A percentile compares a stretch with the other conserved stretches of the same genome.
Evolutionary conservation across 2,797 vertebrate species (phyloP).

Genomic region (Euthynnus affinis): DNA sequence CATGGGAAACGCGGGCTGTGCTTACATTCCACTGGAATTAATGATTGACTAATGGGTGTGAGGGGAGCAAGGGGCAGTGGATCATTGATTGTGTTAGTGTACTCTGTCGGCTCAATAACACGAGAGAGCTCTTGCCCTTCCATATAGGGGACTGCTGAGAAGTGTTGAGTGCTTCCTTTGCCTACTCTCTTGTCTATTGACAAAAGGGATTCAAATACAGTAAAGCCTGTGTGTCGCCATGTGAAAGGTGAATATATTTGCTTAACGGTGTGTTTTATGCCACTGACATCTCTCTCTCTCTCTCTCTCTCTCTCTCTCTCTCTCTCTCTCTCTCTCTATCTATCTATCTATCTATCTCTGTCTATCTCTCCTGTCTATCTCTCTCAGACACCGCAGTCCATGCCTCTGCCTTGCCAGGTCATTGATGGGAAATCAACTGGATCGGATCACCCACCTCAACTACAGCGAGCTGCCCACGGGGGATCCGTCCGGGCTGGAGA

Average conservation of each 20-base stretch:
- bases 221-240: slow-evolving; percentile 24
- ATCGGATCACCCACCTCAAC: slow-evolving; percentile 99
- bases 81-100: slow-evolving; percentile 62
- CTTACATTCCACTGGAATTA: slow-evolving; percentile 51
- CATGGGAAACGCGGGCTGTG: slow-evolving; percentile 14
- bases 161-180: slow-evolving; percentile 32
- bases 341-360: slow-evolving; percentile 29
- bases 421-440: slow-evolving; percentile 99
- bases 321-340: slow-evolving; percentile 28
- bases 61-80: slow-evolving; percentile 47
- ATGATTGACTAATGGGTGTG: slow-evolving; percentile 65
- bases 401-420: slow-evolving; percentile 92
- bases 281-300: background rate
- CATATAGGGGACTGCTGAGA: slow-evolving; percentile 30
- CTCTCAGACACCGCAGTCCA: slow-evolving; percentile 89
- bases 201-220: slow-evolving; percentile 15
- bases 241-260: slow-evolving; percentile 30
- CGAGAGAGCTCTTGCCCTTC: slow-evolving; percentile 12
- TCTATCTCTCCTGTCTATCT: slow-evolving; percentile 15
- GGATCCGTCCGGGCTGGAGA: slow-evolving; percentile 99
- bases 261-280: slow-evolving; percentile 26
- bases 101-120: slow-evolving; percentile 52
- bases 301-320: too few relatives aligned
- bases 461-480: slow-evolving; percentile 99
- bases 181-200: slow-evolving; percentile 8